phyloP scores from a whole-genome alignment of 1,140 invertebrate species.

The Hirudo medicinalis region DNA sequence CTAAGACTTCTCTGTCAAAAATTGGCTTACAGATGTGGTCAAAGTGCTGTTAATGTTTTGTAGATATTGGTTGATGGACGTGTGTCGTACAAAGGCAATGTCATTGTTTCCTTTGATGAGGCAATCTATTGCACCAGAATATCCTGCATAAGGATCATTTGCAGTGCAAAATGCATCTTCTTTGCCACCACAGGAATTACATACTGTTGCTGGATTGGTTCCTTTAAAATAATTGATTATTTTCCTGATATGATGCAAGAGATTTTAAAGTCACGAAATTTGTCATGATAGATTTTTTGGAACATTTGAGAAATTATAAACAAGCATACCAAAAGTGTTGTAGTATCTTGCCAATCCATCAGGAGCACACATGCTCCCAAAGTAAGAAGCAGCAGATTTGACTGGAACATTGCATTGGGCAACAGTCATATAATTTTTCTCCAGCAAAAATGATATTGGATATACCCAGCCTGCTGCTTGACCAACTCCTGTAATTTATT shows the following conservation, averaged over 20 bases:
- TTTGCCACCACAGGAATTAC: conserved; percentile 63
- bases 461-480: conserved; percentile 81
- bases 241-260: too few relatives aligned
- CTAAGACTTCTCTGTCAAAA: neutral
- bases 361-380: conserved; percentile 78
- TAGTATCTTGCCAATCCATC: conserved; percentile 80
- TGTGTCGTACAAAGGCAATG: conserved; percentile 69
- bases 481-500: conserved; percentile 58
- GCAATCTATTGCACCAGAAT: conserved; percentile 67
- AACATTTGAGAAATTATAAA: conserved; percentile 25
- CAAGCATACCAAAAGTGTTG: conserved; percentile 66
- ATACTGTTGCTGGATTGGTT: conserved; percentile 65
- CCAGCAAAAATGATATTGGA: conserved; percentile 71
- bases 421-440: conserved; percentile 53
- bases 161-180: conserved; percentile 56
- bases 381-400: conserved; percentile 75
- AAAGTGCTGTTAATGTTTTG: conserved; percentile 11
- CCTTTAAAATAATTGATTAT: conserved; percentile 39
- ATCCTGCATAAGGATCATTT: conserved; percentile 76
- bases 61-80: conserved; percentile 30
- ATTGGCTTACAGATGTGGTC: conserved; percentile 12
- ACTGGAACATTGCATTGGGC: conserved; percentile 80
- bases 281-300: neutral
- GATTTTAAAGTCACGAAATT: neutral
- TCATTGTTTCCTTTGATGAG: conserved; percentile 62